A percentile compares a stretch with the other conserved stretches of the same genome.
phyloP scores from a whole-genome alignment of 2,888 invertebrate species.

The Tribolium freemani region DNA sequence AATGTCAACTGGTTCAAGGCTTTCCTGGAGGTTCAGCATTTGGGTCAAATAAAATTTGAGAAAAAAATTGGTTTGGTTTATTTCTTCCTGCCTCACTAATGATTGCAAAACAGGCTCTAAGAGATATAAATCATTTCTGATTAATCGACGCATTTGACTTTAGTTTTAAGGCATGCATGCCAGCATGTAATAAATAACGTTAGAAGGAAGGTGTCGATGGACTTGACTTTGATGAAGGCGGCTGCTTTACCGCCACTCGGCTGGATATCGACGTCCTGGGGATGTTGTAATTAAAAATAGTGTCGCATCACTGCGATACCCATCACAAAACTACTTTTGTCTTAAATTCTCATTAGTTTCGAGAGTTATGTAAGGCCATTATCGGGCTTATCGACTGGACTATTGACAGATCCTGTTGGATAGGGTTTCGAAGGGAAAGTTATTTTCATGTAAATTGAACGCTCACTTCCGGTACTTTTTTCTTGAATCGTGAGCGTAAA shows the following conservation, averaged over 20 bases:
- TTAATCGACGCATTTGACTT: constrained; percentile 43
- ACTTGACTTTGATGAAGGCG: constrained; percentile 54
- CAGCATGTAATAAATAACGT: constrained; percentile 48
- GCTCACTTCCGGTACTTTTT: background rate
- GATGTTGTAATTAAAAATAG: constrained; percentile 52
- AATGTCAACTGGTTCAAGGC: constrained; percentile 23
- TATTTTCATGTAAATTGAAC: constrained; percentile 4
- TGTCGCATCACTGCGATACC: constrained; percentile 48
- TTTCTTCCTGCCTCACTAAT: background rate
- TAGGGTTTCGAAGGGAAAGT: background rate
- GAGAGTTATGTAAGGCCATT: background rate
- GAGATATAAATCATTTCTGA: constrained; percentile 42
- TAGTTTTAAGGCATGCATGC: constrained; percentile 41
- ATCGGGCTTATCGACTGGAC: background rate
- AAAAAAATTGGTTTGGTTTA: background rate
- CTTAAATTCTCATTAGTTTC: constrained; percentile 39
- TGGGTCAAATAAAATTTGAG: background rate
- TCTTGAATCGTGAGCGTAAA: background rate
- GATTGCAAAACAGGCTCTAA: constrained; percentile 15
- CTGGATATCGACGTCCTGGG: constrained; percentile 48
- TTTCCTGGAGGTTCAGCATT: background rate
- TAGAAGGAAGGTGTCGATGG: constrained; percentile 52
- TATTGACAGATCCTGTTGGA: background rate
- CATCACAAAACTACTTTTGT: constrained; percentile 43
- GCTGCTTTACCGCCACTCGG: constrained; percentile 49